These are phyloP conservation scores for Heteromyza rotundicornis DNA, from an alignment of 2,888 invertebrate genomes.

Conservation along the genomic window DNA sequence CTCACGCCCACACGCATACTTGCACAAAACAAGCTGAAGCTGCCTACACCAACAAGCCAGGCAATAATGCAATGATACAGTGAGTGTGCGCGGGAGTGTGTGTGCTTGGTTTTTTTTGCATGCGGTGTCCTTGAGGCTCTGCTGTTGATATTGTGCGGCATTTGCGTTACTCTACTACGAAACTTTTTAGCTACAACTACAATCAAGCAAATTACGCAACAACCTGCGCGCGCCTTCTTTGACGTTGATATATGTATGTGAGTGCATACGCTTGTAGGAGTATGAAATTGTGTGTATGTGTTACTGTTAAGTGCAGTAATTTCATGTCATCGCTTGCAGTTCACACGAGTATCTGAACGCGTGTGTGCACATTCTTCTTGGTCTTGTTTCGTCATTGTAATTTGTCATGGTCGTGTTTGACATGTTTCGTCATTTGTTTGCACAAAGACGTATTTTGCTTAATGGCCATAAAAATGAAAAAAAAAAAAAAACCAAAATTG, in stretches of 20 bases:
- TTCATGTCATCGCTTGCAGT: background rate
- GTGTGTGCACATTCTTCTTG: background rate
- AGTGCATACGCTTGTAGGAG: background rate
- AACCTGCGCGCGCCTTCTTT: too few species aligned
- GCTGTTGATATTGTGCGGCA: constrained; percentile 31
- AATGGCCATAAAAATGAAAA: too few species aligned
- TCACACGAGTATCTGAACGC: too few species aligned
- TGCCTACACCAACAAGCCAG: too few species aligned
- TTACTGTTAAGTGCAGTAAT: background rate
- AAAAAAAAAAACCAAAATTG: too few species aligned
- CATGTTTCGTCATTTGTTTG: background rate
- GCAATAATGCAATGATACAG: background rate
- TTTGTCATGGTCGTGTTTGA: constrained; percentile 1
- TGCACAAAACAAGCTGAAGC: background rate
- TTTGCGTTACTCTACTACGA: background rate
- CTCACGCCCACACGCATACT: constrained; percentile 26
- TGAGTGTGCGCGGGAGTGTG: constrained; percentile 22
- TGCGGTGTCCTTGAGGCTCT: constrained; percentile 40
- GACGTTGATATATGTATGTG: background rate
- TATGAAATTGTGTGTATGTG: background rate
- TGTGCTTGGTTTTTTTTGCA: constrained; percentile 19
- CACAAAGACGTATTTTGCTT: too few species aligned
- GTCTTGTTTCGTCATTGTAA: background rate
- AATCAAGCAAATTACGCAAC: background rate
- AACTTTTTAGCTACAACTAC: background rate